Base-by-base conservation (phyloP, 2,797 vertebrate species). In the Setipinna tenuifilis region DNA sequence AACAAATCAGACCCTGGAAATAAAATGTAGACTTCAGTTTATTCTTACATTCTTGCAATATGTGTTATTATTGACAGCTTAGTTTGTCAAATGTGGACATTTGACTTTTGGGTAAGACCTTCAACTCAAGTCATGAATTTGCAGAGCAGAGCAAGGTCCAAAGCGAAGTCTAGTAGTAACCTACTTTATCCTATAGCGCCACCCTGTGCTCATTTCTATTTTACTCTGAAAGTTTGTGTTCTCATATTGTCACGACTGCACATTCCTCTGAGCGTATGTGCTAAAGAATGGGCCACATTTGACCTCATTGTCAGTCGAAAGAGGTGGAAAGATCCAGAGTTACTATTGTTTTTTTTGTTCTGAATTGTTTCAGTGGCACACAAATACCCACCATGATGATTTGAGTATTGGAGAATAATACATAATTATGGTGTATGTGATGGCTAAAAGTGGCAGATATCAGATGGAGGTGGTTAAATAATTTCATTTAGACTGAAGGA, bases 321-420 rank as follows among this genome's bases (percentile, higher is more conserved):
- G 71, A 78, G 71, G 35, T 78, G 35, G 71, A 78, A 78, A 78
- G 71, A 44, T 78, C 71, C 71, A 75, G 71, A 35, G 65, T 25
- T 31, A 28, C 65, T 35, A 71, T 71, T 71, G 65, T 71, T 25
- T 71, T 25, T 71, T 31, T 71, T 4, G 31, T 78, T 41, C 71
- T 78, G 31, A 7, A 78, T 78, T 44, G 71, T 78, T 12, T 35
- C 35, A 65, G 23, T 65, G 61, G 23, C 61, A 41, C 17, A 44
- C 21, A 78, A 78, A 78, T 78, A 78, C 71, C 2, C 71, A 78
- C 41, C 31, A 78, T 54, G 7, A 14, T 54, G 7, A 54, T 9
- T 14, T 54, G 9, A 54, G 1, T 2, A 3, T 54, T 54, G 50
- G 50, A 54, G 35, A 48, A 48, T 61, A 21, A 61, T n/a, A 19